These are phyloP conservation scores for Euura lappo DNA, from an alignment of 1,140 invertebrate genomes.

Conservation along the genomic window DNA sequence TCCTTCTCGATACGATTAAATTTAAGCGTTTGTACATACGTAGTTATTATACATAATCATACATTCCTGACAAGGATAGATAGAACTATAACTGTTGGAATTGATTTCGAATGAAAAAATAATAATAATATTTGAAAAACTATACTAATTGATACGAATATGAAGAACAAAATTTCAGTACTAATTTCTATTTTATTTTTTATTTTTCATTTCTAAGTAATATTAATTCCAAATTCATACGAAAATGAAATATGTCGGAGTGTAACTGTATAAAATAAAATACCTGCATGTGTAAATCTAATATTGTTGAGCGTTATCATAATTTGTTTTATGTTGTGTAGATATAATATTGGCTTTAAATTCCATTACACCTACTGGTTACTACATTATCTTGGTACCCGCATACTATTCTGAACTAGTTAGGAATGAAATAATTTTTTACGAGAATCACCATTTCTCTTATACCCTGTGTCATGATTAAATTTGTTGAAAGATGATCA, in stretches of 20 bases:
- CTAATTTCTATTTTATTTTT: neutral
- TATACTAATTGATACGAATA: neutral
- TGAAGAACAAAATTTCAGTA: neutral
- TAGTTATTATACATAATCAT: neutral
- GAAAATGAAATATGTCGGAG: neutral
- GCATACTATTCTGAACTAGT: no score
- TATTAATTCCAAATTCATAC: neutral
- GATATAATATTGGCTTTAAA: no score
- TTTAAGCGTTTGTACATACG: slow-evolving; percentile 3
- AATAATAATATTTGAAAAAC: neutral
- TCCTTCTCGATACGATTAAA: neutral
- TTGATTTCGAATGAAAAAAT: neutral
- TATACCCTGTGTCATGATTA: no score
- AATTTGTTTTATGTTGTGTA: no score
- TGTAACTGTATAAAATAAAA: neutral
- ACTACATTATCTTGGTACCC: no score
- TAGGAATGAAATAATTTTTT: no score
- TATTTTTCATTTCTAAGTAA: neutral
- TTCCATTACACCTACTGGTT: no score
- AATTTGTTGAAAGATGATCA: no score
- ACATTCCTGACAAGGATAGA: neutral
- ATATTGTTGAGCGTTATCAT: no score
- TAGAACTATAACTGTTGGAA: neutral
- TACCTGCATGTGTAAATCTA: neutral
- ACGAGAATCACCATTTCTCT: no score